A percentile compares a stretch with the other conserved stretches of the same genome.
phyloP scores from a whole-genome alignment of 2,888 invertebrate genomes.

The Cheilosia grossa region DNA sequence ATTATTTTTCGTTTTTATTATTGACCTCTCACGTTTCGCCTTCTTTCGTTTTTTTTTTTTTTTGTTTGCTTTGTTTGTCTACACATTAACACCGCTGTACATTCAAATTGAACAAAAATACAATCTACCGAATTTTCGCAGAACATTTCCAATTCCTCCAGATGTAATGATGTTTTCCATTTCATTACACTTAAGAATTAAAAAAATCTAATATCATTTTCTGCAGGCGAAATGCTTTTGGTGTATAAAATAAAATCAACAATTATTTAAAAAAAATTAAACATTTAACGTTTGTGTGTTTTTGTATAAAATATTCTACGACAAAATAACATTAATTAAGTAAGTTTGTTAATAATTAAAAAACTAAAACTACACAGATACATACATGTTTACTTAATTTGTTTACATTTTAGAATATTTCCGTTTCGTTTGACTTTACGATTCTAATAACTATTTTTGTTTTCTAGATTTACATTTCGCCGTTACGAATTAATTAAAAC shows the following conservation, averaged over 20 bases:
- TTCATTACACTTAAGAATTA: background rate
- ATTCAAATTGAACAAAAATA: conserved; percentile 48
- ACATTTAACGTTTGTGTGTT: conserved; percentile 37
- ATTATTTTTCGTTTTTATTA: conserved; percentile 62
- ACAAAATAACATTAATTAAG: conserved; percentile 68
- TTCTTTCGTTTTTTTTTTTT: background rate
- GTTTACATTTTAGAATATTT: conserved; percentile 39
- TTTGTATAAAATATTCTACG: conserved; percentile 53
- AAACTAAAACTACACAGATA: conserved; percentile 20
- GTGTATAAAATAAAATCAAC: conserved; percentile 40
- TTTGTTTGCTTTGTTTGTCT: conserved; percentile 17
- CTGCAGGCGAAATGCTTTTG: conserved; percentile 9
- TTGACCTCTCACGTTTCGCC: conserved; percentile 61
- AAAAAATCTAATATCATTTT: conserved; percentile 36
- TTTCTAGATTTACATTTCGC: conserved; percentile 38
- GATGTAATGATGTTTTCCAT: background rate
- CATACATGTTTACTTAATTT: background rate
- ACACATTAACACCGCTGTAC: conserved; percentile 62
- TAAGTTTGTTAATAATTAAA: conserved; percentile 41
- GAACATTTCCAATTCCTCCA: conserved; percentile 23
- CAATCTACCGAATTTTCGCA: conserved; percentile 19
- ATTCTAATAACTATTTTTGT: conserved; percentile 26
- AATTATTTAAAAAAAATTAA: conserved; percentile 49
- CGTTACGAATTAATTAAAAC: conserved; percentile 54
- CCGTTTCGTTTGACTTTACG: conserved; percentile 5